Evolutionary conservation across 1,140 invertebrate genomes (phyloP).

Genomic region (Aphis gossypii): DNA sequence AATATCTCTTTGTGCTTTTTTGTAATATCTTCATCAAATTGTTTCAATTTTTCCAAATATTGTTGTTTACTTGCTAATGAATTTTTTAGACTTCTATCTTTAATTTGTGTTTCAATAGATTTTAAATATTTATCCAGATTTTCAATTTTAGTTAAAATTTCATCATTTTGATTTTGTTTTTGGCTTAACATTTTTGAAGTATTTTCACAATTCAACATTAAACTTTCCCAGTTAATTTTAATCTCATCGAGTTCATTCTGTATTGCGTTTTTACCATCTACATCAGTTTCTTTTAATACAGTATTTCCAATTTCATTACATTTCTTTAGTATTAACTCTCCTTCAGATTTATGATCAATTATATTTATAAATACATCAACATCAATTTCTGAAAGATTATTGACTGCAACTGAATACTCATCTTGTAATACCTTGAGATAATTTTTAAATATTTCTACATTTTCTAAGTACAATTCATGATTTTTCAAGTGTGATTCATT

Average conservation of each 20-base stretch:
- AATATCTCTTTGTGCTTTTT: constrained; percentile 77
- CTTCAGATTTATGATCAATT: constrained; percentile 75
- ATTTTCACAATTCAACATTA: constrained; percentile 75
- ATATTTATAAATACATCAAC: constrained; percentile 78
- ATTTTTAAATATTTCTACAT: constrained; percentile 77
- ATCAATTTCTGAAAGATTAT: constrained; percentile 78
- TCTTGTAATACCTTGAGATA: constrained; percentile 75
- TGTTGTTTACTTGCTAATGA: constrained; percentile 81
- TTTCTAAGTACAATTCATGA: constrained; percentile 83
- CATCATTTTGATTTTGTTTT: constrained; percentile 77
- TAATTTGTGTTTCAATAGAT: constrained; percentile 81
- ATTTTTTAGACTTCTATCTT: constrained; percentile 89
- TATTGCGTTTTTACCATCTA: constrained; percentile 77
- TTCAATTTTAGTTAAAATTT: constrained; percentile 81
- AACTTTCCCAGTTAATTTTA: constrained; percentile 78
- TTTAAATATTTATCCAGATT: constrained; percentile 83
- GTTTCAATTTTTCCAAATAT: constrained; percentile 81
- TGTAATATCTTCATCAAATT: constrained; percentile 77
- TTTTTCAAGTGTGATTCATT: constrained; percentile 76
- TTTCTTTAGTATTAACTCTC: constrained; percentile 75
- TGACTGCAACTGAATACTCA: constrained; percentile 76
- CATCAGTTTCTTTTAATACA: constrained; percentile 80
- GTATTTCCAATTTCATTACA: constrained; percentile 76
- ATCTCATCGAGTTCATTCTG: constrained; percentile 79
- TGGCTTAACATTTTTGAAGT: constrained; percentile 75